These are phyloP conservation scores for Colostygia pectinataria DNA, from an alignment of 2,888 invertebrate species.

Conservation along the genomic window DNA sequence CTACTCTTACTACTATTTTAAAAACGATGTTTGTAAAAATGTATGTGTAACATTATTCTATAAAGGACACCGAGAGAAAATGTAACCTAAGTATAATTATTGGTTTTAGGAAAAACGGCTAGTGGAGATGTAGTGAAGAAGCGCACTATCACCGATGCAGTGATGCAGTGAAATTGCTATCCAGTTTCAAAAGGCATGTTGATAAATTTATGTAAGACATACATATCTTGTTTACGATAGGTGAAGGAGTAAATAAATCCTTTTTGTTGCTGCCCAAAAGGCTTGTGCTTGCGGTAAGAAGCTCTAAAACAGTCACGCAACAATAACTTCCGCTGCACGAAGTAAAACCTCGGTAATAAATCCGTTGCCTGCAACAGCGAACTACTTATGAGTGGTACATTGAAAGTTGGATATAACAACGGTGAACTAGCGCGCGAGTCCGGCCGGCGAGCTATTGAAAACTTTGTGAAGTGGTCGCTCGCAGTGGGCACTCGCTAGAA, in stretches of 20 bases:
- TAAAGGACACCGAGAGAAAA: too few relatives aligned
- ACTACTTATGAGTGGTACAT: neutral
- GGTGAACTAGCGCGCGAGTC: slow-evolving; percentile 11
- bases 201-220: neutral
- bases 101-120: too few relatives aligned
- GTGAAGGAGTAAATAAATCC: slow-evolving; percentile 1
- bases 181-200: slow-evolving; percentile 1
- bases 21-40: too few relatives aligned
- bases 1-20: too few relatives aligned
- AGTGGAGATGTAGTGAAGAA: too few relatives aligned
- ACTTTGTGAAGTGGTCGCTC: slow-evolving; percentile 12
- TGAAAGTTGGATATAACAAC: slow-evolving; percentile 10
- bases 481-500: slow-evolving; percentile 4
- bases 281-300: slow-evolving; percentile 15
- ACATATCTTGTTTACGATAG: neutral
- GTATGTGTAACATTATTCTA: too few relatives aligned
- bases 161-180: slow-evolving; percentile 5
- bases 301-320: slow-evolving; percentile 18
- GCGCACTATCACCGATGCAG: neutral
- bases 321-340: slow-evolving; percentile 15
- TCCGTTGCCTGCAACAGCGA: neutral
- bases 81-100: too few relatives aligned
- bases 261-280: slow-evolving; percentile 2
- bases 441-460: slow-evolving; percentile 10
- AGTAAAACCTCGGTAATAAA: slow-evolving; percentile 14